Conservation (phyloP, 2,797 vertebrate species). For the Furcifer pardalis region DNA sequence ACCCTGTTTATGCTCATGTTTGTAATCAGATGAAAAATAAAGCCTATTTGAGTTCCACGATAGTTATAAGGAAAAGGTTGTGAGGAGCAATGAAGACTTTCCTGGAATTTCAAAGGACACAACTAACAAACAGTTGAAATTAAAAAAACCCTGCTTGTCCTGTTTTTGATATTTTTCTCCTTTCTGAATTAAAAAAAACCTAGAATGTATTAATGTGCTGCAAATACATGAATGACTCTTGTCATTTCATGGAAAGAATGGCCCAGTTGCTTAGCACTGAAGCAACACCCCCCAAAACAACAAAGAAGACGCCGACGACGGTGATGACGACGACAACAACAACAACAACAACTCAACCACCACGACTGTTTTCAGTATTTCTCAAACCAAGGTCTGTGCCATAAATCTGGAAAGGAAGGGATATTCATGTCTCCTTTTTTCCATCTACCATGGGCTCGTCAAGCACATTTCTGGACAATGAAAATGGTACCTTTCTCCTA, state of each 20-base stretch:
- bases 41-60: neutral
- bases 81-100: neutral
- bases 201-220: neutral
- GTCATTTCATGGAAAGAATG: neutral
- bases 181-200: neutral
- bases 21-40: neutral
- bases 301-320: no score
- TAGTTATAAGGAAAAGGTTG: neutral
- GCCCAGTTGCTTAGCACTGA: neutral
- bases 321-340: no score
- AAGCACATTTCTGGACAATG: neutral
- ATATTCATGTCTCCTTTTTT: neutral
- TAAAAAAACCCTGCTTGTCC: neutral
- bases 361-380: neutral
- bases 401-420: neutral
- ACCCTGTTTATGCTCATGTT: neutral
- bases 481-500: neutral
- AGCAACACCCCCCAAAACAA: no score
- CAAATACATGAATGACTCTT: neutral
- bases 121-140: neutral
- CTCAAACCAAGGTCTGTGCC: neutral
- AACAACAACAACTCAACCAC: no score
- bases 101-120: neutral
- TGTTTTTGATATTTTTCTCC: conserved; percentile 1
- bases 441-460: neutral